Evolutionary conservation across 2,113 vertebrate genomes (phyloP), one percentile per base, ranked within the genome.

Genomic region (Thamnaconus septentrionalis): DNA sequence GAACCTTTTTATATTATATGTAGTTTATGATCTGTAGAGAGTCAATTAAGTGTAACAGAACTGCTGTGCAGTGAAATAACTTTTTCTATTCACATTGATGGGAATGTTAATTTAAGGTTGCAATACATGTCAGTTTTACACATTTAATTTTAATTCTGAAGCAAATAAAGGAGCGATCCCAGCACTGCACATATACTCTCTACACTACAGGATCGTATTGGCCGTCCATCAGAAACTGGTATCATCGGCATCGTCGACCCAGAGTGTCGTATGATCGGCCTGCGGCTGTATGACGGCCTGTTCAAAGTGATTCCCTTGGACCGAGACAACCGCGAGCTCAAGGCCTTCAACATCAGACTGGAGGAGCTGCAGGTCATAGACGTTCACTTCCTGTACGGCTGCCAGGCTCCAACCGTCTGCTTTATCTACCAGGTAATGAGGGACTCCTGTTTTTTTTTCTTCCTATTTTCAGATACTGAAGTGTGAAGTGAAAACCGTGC

Each of bases 211-310:
- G 97, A 99, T 77, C 96, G 97, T 9, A 98, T 99, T 0, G 97
- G 97, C 1, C 96, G 97, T 3, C 96, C 97, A 2, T 99, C 97
- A 0, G 97, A 99, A 88, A 99, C 97, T 0, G 97, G 97, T 31
- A 98, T 99, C 42, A 99, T 99, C 0, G 97, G 97, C 54, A 99
- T 99, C 58, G 96, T 99, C 5, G 97, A 99, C 70, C 97, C 97
- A 0, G 97, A 99, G 79, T 98, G 97, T 80, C 93, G 97, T 3
- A 98, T 99, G 97, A 99, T 99, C 0, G 97, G 97, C 7, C 85
- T 99, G 75, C 87, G 97, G 4, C 94, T 99, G 41, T 99, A 99
- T 0, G 97, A 99, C 0, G 97, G 97, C 6, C 89, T 99, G 52
- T 99, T 99, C 71, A 99, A 99, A 80, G 97, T 99, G 62, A 99